Evolutionary conservation across 1,140 invertebrate genomes (phyloP), one percentile per base, ranked within the genome.

Genomic region (Teleopsis dalmanni): DNA sequence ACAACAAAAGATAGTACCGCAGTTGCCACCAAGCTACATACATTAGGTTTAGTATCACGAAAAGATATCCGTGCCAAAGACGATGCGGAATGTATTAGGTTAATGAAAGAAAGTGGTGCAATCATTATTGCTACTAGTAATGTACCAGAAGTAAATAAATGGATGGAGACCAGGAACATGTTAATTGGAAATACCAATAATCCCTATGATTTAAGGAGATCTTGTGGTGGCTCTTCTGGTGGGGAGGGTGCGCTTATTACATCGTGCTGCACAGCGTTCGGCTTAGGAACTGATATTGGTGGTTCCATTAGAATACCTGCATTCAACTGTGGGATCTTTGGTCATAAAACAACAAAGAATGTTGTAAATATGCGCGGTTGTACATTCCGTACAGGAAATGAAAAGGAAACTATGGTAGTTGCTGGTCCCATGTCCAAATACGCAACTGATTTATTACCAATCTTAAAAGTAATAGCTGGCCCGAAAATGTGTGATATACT

Each of bases 261-360:
- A 14, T 77, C 87, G 9, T 81, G 88, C 54, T 91, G 87, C 25
- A 81, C 83, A 22, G 83, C 91, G 10, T 81, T 98, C 56, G 90
- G 94, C 3, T 73, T 98, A 31, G 77, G 77, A 36, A 88, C 88
- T 1, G 95, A 99, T 71, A 94, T 98, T 58, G 95, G 93, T 16
- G 96, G 95, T 1, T 95, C 91, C 7, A 87, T 91, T 36, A 79
- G 96, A 37, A 93, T 98, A 76, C 95, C 95, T 3, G 81, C 91
- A 2, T 94, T 92, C 59, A 96, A 89, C 71, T 95, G 91, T 75
- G 95, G 95, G 31, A 75, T 98, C 38, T 98, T 87, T 73, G 95
- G 90, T 3, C 83, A 94, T 55, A 95, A 96, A 65, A 84, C 92
- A 4, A 88, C 87, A 8, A 76, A 79, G 56, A 84, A 85, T 69